Evolutionary conservation across 2,797 vertebrate species (phyloP), one percentile per base, ranked within the genome.

Genomic region (Tapirus indicus): DNA sequence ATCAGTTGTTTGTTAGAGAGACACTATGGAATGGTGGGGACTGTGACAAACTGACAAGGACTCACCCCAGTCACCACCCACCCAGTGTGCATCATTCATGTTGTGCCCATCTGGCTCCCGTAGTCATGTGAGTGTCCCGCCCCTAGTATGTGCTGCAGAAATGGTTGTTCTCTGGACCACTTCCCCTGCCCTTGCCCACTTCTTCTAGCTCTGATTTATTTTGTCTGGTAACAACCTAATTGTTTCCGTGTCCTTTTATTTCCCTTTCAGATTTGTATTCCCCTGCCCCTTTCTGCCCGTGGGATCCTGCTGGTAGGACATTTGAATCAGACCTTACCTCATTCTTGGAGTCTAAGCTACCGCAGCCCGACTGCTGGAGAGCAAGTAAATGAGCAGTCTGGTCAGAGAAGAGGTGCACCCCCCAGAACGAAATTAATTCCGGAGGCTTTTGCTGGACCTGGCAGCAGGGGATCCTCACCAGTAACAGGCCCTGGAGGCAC

Each of bases 311-410:
- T 90, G 89, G 93, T 35, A 95, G 95, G 97, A 97, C 97, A 58
- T 54, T 25, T 38, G 97, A 97, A 96, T 95, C 97, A 97, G 97
- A 98, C 97, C 97, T 98, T 97, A 97, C 97, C 97, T 98, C 97
- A 97, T 97, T 96, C 93, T 82, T 27, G 5, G 56, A 95, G 94
- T 97, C 97, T 93, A 85, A 93, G 92, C 86, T 64, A 74, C 91
- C 1, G 27, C 86, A 90, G 93, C 49, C 93, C 56, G 96, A 80
- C 96, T 91, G 74, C 88, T 54, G 35, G 88, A 86, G 79, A 96
- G 95, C 96, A 96, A 97, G 68, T 56, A 85, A 97, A 97, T 97
- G 92, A 97, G 93, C 54, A 93, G 49, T 27, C 69, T 21, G 7
- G n/a, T n/a, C 80, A 17, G 60, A 47, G 58, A 38, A 94, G 47